phyloP scores from a whole-genome alignment of 1,140 invertebrate genomes.

The Drosophila albomicans region DNA sequence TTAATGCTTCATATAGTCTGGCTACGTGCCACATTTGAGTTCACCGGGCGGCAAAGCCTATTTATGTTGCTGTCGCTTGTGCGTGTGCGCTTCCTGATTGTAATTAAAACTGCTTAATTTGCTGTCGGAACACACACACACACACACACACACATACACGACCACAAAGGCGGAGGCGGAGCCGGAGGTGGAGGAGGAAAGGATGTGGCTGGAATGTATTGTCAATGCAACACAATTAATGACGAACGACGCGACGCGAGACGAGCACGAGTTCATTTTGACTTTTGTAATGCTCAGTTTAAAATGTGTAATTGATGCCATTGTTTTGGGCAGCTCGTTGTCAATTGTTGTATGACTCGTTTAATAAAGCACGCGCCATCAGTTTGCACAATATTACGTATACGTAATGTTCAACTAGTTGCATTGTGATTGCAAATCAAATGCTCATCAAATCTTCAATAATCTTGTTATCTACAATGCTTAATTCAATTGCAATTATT shows the following conservation, averaged over 20 bases:
- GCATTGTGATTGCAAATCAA: not conserved
- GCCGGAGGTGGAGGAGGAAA: not conserved
- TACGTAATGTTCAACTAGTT: not conserved
- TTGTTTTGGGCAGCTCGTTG: constrained; percentile 4
- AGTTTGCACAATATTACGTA: constrained; percentile 1
- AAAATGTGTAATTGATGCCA: constrained; percentile 22
- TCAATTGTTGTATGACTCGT: constrained; percentile 6
- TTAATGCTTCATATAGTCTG: not conserved
- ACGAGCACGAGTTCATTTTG: constrained; percentile 10
- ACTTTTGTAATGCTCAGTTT: constrained; percentile 32
- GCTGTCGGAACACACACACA: constrained; percentile 15
- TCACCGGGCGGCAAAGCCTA: constrained; percentile 8
- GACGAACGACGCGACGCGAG: not conserved
- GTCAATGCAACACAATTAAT: constrained; percentile 56
- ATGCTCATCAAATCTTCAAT: not conserved
- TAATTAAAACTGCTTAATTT: constrained; percentile 69
- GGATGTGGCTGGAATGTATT: constrained; percentile 6
- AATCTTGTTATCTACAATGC: not conserved
- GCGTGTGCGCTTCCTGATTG: constrained; percentile 32
- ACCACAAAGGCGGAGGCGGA: not conserved
- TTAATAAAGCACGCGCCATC: constrained; percentile 40
- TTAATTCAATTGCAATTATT: not conserved
- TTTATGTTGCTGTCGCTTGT: constrained; percentile 33
- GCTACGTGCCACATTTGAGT: constrained; percentile 18
- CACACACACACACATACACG: not conserved